Evolutionary conservation across 2,888 invertebrate species (phyloP).

Genomic region (Nasonia oneida): DNA sequence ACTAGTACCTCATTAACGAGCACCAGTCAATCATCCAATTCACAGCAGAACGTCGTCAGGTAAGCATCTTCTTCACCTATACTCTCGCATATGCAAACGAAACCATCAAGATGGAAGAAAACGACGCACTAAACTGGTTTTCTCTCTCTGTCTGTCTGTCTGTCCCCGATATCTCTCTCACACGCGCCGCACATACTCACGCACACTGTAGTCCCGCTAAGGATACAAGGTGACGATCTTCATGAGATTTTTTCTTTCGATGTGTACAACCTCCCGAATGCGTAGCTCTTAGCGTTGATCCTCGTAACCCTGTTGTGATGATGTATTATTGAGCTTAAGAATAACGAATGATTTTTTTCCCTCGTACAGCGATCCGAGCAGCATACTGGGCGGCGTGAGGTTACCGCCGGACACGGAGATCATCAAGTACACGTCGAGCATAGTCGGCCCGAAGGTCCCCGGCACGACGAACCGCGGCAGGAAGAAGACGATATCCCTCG

Average conservation of each 20-base stretch:
- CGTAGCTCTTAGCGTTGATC: not conserved
- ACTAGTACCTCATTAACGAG: slow-evolving; percentile 67
- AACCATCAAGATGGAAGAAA: not conserved
- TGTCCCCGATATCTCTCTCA: not conserved
- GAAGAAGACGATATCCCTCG: slow-evolving; percentile 93
- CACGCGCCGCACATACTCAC: not conserved
- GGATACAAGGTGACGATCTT: slow-evolving; percentile 76
- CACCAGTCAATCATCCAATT: slow-evolving; percentile 72
- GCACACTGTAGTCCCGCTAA: slow-evolving; percentile 72
- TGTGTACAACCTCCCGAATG: slow-evolving; percentile 5
- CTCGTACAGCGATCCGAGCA: slow-evolving; percentile 86
- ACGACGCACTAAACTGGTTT: not conserved
- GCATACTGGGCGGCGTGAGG: slow-evolving; percentile 90
- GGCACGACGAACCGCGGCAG: slow-evolving; percentile 92
- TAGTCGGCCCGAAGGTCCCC: slow-evolving; percentile 92
- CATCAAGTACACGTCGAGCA: slow-evolving; percentile 93
- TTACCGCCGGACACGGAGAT: slow-evolving; percentile 94
- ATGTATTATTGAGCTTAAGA: no score
- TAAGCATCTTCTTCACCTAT: slow-evolving; percentile 61
- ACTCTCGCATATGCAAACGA: not conserved
- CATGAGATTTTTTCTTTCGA: slow-evolving; percentile 7
- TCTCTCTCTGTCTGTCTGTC: not conserved
- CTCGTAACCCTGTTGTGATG: not conserved
- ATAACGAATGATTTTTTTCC: not conserved
- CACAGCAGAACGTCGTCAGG: slow-evolving; percentile 78